Conservation (phyloP, 2,797 vertebrate genomes). For the Microchirus variegatus region DNA sequence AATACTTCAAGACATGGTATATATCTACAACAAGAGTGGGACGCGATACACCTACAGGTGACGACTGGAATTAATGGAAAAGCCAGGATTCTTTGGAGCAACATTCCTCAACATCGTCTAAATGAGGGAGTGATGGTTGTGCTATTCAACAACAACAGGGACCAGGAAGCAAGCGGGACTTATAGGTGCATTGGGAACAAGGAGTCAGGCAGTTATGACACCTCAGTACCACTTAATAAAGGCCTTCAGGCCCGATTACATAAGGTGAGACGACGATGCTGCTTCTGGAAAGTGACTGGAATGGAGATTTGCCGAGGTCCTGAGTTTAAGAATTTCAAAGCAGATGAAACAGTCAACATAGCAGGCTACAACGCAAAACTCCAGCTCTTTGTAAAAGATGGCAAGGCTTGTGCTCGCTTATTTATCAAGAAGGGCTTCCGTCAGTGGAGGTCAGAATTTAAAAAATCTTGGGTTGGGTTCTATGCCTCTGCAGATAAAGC, state of each 20-base stretch:
- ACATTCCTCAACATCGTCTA: slow-evolving; percentile 17
- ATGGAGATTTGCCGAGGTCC: slow-evolving; percentile 46
- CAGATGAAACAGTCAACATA: slow-evolving; percentile 17
- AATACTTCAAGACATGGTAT: background rate
- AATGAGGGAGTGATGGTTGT: slow-evolving; percentile 31
- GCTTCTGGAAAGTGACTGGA: slow-evolving; percentile 36
- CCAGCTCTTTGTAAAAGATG: slow-evolving; percentile 55
- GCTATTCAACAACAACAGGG: slow-evolving; percentile 30
- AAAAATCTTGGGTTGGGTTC: slow-evolving; percentile 59
- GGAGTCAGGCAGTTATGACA: slow-evolving; percentile 31
- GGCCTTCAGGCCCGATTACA: slow-evolving; percentile 60
- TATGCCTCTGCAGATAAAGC: slow-evolving; percentile 35
- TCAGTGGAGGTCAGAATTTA: slow-evolving; percentile 41
- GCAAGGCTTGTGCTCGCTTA: slow-evolving; percentile 59
- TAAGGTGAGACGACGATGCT: slow-evolving; percentile 17
- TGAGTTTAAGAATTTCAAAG: slow-evolving; percentile 26
- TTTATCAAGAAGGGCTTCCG: slow-evolving; percentile 25
- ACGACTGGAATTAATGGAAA: slow-evolving; percentile 40
- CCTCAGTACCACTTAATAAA: slow-evolving; percentile 45
- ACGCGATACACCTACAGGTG: slow-evolving; percentile 29
- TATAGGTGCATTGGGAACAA: background rate
- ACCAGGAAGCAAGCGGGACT: slow-evolving; percentile 1
- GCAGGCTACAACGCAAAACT: slow-evolving; percentile 24
- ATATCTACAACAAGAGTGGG: background rate
- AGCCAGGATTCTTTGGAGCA: slow-evolving; percentile 49